A percentile compares a stretch with the other conserved stretches of the same genome.
These are phyloP conservation scores for Bufo gargarizans DNA, from an alignment of 2,113 vertebrate species.

Conservation along the genomic window DNA sequence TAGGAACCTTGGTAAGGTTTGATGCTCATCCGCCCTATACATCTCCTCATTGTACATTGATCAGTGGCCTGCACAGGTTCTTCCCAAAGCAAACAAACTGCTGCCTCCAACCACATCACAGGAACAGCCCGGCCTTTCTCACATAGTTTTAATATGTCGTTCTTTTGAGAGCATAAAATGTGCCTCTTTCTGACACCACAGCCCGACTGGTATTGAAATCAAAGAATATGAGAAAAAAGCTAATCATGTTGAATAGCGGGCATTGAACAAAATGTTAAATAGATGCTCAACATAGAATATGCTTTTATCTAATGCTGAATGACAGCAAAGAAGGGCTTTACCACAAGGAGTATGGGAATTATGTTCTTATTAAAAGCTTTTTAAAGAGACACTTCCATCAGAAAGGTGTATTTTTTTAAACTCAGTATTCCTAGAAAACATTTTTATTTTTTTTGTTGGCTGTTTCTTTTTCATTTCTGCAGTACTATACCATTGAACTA, in stretches of 20 bases:
- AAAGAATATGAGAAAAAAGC: slow-evolving; percentile 40
- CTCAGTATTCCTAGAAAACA: neutral
- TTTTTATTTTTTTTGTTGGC: neutral
- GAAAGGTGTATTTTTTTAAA: slow-evolving; percentile 5
- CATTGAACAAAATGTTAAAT: slow-evolving; percentile 39
- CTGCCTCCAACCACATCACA: slow-evolving; percentile 48
- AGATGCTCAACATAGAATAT: slow-evolving; percentile 1
- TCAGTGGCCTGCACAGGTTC: slow-evolving; percentile 15
- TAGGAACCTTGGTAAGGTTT: slow-evolving; percentile 33
- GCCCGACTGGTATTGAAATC: slow-evolving; percentile 43
- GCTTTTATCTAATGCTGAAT: slow-evolving; percentile 12
- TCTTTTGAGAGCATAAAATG: slow-evolving; percentile 1
- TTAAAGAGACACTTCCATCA: neutral
- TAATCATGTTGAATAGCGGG: slow-evolving; percentile 46
- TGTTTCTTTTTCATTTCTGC: too few species aligned
- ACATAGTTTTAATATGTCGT: slow-evolving; percentile 2
- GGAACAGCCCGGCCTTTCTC: slow-evolving; percentile 14
- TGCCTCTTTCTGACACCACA: slow-evolving; percentile 13
- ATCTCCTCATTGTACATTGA: slow-evolving; percentile 48
- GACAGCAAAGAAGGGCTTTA: slow-evolving; percentile 11
- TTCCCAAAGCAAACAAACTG: slow-evolving; percentile 45
- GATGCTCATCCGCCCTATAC: slow-evolving; percentile 30
- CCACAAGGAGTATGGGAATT: neutral
- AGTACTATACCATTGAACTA: too few species aligned
- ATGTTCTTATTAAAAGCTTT: slow-evolving; percentile 10